A percentile compares a stretch with the other conserved stretches of the same genome.
Evolutionary conservation across 2,888 invertebrate species (phyloP).

Genomic region (Tiliacea citrago): DNA sequence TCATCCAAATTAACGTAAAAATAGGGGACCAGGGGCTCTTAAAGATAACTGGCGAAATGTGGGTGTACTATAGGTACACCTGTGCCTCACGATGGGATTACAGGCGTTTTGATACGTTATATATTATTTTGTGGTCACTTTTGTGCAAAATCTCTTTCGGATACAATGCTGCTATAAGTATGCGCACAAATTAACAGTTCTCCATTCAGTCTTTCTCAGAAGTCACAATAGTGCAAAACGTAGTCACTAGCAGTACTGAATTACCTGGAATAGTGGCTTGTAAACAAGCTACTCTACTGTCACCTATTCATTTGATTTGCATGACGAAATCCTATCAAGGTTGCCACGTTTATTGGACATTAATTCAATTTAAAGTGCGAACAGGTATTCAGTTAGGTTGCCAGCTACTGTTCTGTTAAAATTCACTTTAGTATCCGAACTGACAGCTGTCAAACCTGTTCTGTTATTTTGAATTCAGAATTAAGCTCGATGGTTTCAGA

Average conservation of each 20-base stretch:
- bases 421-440: not conserved
- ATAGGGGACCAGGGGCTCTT: too few relatives aligned
- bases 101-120: too few relatives aligned
- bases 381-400: not conserved
- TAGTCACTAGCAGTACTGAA: not conserved
- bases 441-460: conserved; percentile 33
- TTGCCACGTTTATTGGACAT: not conserved
- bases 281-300: conserved; percentile 30
- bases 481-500: not conserved
- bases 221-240: not conserved
- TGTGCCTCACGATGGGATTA: too few relatives aligned
- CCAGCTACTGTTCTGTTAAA: not conserved
- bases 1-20: too few relatives aligned
- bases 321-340: conserved; percentile 42
- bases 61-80: too few relatives aligned
- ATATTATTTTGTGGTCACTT: not conserved
- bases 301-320: conserved; percentile 20
- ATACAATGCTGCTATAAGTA: not conserved
- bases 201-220: not conserved
- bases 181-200: not conserved
- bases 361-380: conserved; percentile 7
- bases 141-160: not conserved
- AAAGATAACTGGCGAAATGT: too few relatives aligned
- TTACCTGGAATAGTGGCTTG: conserved; percentile 30
- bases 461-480: not conserved